These are phyloP conservation scores for Gymnocypris eckloni DNA, from an alignment of 2,797 vertebrate genomes.

Conservation along the genomic window DNA sequence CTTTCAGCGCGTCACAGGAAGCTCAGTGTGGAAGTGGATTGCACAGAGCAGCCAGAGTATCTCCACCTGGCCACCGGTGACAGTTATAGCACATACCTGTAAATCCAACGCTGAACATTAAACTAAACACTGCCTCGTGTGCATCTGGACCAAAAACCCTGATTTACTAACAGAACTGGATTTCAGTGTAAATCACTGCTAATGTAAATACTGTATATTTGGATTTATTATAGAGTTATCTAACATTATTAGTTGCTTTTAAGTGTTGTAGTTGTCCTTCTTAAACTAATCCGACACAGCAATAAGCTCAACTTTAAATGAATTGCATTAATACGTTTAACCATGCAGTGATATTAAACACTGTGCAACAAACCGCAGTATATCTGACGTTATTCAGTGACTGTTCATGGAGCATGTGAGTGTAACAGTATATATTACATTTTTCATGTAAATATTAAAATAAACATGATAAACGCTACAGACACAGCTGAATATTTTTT, in stretches of 20 bases:
- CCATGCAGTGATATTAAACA: background rate
- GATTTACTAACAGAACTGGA: background rate
- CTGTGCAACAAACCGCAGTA: background rate
- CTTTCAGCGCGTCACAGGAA: constrained; percentile 72
- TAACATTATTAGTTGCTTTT: background rate
- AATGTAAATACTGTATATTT: constrained; percentile 13
- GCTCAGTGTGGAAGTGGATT: constrained; percentile 61
- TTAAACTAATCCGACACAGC: background rate
- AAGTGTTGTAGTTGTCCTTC: background rate
- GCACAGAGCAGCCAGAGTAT: constrained; percentile 82
- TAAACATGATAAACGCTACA: background rate
- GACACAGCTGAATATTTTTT: background rate
- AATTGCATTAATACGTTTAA: background rate
- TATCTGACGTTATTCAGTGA: background rate
- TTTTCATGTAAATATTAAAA: background rate
- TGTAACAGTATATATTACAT: background rate
- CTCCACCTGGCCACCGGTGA: constrained; percentile 87
- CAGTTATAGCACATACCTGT: constrained; percentile 84
- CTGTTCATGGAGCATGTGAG: background rate
- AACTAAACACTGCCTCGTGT: background rate
- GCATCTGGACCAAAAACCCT: background rate
- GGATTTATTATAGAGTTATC: background rate
- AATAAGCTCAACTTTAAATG: background rate
- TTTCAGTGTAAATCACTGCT: background rate
- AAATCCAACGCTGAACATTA: constrained; percentile 54